Evolutionary conservation across 2,797 vertebrate species (phyloP), one percentile per base, ranked within the genome.

Genomic region (Ctenopoma multispine): DNA sequence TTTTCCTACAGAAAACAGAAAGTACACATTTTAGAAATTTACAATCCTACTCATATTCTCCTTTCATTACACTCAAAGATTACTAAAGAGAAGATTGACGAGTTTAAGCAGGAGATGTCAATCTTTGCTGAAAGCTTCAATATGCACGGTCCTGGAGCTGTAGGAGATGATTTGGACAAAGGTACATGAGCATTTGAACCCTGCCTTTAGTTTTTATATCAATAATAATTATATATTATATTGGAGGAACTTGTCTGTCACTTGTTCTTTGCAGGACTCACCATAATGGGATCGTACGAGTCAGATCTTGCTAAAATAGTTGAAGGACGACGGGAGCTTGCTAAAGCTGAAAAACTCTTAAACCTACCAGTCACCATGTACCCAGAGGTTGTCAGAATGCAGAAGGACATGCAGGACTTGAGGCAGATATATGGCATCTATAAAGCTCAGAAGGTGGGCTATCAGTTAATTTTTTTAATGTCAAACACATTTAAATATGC

Each of bases 81-180:
- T 60, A 97, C 96, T 31, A 86, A 94, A 43, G 83, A 92, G 1
- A 94, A 96, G 50, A 91, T 90, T 64, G 74, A 90, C 23, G 93
- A 93, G 34, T 98, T 93, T 75, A 93, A 89, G 67, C 88, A 86
- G 74, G 92, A 96, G 41, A 72, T 96, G 59, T 87, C 73, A 2
- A 82, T 92, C 41, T 99, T 99, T 84, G 89, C 95, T 5, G 92
- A 89, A 14, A 95, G 92, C 63, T 97, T 99, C 67, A 87, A 90
- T 41, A 75, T 55, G 0, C 88, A 96, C 36, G 98, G 98, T 0
- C 98, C 98, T 18, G 97, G 96, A 63, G 92, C 96, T 59, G 95
- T 97, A 38, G 97, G 96, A 15, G 95, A 97, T 17, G 76, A 97
- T 89, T 94, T 99, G 53, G 97, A 98, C 17, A 94, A 92, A 95